A percentile compares a stretch with the other conserved stretches of the same genome.
phyloP scores from a whole-genome alignment of 2,797 vertebrate species.

The Craterocephalus amniculus region DNA sequence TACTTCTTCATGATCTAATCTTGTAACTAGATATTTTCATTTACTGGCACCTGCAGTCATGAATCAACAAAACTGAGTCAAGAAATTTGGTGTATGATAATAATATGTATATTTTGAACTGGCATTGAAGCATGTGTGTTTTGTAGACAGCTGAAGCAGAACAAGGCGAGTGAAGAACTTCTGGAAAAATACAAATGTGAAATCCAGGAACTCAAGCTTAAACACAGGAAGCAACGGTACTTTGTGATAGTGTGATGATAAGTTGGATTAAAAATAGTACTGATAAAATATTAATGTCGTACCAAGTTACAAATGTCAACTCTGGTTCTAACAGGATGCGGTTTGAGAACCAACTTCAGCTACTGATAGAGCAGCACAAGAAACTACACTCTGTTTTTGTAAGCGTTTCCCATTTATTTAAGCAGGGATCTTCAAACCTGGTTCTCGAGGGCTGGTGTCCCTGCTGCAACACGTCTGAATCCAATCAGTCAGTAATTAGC shows the following conservation, averaged over 20 bases:
- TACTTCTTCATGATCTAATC: not conserved
- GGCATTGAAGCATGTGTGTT: constrained; percentile 12
- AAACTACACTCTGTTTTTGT: constrained; percentile 79
- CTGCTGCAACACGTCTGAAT: too few species aligned
- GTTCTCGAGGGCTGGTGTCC: too few species aligned
- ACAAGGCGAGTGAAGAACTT: constrained; percentile 70
- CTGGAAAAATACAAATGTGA: constrained; percentile 78
- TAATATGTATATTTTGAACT: not conserved
- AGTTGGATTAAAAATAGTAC: not conserved
- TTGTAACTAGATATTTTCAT: not conserved
- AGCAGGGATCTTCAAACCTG: too few species aligned
- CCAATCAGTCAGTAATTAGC: too few species aligned
- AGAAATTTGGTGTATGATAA: not conserved
- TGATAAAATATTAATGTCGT: not conserved
- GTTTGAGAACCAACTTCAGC: constrained; percentile 82
- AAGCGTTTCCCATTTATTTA: constrained; percentile 41
- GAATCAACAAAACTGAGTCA: not conserved
- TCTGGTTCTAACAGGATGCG: constrained; percentile 73
- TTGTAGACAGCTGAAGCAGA: constrained; percentile 73
- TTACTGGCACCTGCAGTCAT: not conserved
- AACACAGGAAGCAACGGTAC: constrained; percentile 81
- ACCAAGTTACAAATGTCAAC: not conserved
- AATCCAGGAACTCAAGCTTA: constrained; percentile 83
- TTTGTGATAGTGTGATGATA: not conserved
- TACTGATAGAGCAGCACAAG: constrained; percentile 81